These are phyloP conservation scores for human (Homo sapiens) DNA, from an alignment of 2,113 vertebrate genomes.

Conservation along the genomic window DNA sequence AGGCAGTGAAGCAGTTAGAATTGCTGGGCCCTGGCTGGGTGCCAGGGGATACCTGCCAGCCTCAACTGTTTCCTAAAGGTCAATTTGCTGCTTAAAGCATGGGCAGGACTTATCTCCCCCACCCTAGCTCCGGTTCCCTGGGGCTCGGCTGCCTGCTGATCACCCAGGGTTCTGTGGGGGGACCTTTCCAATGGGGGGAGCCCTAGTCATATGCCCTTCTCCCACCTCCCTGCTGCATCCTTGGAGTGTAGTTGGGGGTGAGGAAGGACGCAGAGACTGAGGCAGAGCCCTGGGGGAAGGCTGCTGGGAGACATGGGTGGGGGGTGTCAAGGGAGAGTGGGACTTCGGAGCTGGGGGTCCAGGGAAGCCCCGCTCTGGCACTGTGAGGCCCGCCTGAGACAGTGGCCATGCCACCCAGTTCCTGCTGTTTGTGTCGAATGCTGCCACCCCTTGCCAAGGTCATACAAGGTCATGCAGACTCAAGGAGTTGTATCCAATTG, in stretches of 20 bases:
- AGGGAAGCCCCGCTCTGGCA: neutral
- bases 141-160: neutral
- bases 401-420: neutral
- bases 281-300: neutral
- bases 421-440: neutral
- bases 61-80: neutral
- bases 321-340: neutral
- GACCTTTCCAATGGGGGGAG: neutral
- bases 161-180: neutral
- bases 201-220: too few relatives aligned
- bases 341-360: neutral
- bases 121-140: neutral
- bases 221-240: neutral
- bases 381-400: neutral
- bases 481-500: rapidly evolving
- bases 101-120: too few relatives aligned
- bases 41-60: neutral
- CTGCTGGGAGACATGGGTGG: neutral
- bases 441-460: neutral
- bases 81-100: neutral
- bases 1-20: neutral
- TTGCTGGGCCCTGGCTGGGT: neutral
- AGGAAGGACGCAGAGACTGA: neutral
- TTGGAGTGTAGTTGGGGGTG: neutral
- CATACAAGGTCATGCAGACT: neutral